Percentiles rank a stretch among this genome's conserved stretches.
Evolutionary conservation across 2,797 vertebrate genomes (phyloP).

Genomic region (Sphaeramia orbicularis): DNA sequence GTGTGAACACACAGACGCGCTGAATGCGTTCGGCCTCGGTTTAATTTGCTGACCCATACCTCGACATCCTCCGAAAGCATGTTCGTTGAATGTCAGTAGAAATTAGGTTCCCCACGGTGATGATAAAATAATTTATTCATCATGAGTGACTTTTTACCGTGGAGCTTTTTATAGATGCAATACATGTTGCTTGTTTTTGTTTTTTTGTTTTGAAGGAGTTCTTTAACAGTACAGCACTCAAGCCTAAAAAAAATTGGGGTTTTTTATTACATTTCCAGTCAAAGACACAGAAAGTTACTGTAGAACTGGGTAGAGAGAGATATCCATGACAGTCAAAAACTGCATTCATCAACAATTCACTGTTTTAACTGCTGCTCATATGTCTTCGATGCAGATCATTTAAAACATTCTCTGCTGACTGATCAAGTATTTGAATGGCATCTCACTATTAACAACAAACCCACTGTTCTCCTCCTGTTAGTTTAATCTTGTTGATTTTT

Average conservation of each 20-base stretch:
- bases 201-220: neutral
- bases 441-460: slow-evolving; percentile 30
- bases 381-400: slow-evolving; percentile 52
- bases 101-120: slow-evolving; percentile 75
- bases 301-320: neutral
- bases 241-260: neutral
- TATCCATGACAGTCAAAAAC: slow-evolving; percentile 37
- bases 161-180: slow-evolving; percentile 26
- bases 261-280: slow-evolving; percentile 32
- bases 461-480: slow-evolving; percentile 36
- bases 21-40: slow-evolving; percentile 28
- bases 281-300: slow-evolving; percentile 9
- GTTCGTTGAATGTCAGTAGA: slow-evolving; percentile 78
- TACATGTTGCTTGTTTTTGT: neutral
- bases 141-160: slow-evolving; percentile 60
- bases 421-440: slow-evolving; percentile 17
- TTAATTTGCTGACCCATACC: slow-evolving; percentile 77
- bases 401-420: slow-evolving; percentile 42
- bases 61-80: slow-evolving; percentile 63
- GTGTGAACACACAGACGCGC: slow-evolving; percentile 9
- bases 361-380: slow-evolving; percentile 11
- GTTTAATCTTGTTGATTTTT: slow-evolving; percentile 64
- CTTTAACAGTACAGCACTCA: neutral
- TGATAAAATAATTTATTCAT: slow-evolving; percentile 86
- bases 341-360: slow-evolving; percentile 37